Evolutionary conservation across 2,888 invertebrate species (phyloP), one percentile per base, ranked within the genome.

Genomic region (Heliconius charithonia): DNA sequence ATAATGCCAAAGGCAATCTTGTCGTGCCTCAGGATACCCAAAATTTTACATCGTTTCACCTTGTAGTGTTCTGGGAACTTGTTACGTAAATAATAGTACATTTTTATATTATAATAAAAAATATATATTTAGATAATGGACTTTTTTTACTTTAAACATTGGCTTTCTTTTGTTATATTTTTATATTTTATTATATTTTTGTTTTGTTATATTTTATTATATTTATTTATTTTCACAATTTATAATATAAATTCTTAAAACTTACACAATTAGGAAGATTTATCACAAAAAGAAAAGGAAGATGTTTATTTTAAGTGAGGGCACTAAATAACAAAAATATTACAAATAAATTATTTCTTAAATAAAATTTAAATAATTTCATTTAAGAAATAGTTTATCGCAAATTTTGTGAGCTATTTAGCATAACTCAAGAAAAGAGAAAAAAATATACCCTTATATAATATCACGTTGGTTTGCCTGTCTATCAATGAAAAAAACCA

Each of bases 21-120:
- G 69, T 69, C 69, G 69, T 69, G 69, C 69, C 69, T 69, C 69
- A n/a, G 45, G 69, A 45, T 45, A 45, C 19, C 25, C 4, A 13
- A 69, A 41, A 69, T 45, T 45, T 27, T 45, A 45, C 41, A 45
- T 45, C 7, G 25, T 12, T 69, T 69, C 41, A 41, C 67, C 41
- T 25, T 37, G n/a, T 37, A 67, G 37, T 67, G n/a, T 37, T n/a
- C 9, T 62, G 2, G n/a, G 32, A n/a, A 37, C 32, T n/a, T 32
- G 66, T 37, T 37, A 32, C 66, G 12, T 22, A n/a, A 37, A 41
- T 29, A 65, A 65, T 65, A 9, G 27, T 65, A 62, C 1, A 62
- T 56, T 56, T 56, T n/a, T 9, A n/a, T 59, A 59, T 56, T 59
- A n/a, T 59, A 59, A 59, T 19, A n/a, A 59, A 45, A n/a, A 3